Percentiles rank a stretch among this genome's conserved stretches.
These are phyloP conservation scores for Nesogale talazaci DNA, from an alignment of 2,113 vertebrate species.

Conservation along the genomic window DNA sequence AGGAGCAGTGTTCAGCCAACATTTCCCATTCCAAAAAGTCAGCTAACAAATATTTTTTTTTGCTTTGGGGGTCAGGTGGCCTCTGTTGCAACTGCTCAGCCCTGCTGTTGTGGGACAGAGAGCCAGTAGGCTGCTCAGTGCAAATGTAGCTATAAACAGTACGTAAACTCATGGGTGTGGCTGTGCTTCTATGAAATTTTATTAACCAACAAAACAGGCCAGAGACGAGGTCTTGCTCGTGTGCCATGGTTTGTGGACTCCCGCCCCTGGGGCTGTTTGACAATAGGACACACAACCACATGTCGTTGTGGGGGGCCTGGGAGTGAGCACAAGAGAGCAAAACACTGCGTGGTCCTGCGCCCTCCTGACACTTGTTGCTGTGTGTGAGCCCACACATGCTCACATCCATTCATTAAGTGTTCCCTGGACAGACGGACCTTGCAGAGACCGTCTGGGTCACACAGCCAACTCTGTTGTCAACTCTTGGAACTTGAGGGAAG, in stretches of 20 bases:
- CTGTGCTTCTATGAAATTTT: slow-evolving; percentile 30
- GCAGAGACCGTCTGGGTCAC: neutral
- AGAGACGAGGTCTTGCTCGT: neutral
- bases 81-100: neutral
- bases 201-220: neutral
- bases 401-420: neutral
- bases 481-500: neutral
- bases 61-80: neutral
- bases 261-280: neutral
- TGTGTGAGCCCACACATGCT: neutral
- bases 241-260: neutral
- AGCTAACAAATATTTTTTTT: slow-evolving; percentile 19
- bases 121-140: neutral
- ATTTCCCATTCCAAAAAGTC: neutral
- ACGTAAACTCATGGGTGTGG: neutral
- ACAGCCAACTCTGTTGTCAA: neutral
- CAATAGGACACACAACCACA: neutral
- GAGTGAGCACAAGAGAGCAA: no score
- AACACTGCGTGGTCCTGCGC: no score
- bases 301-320: no score
- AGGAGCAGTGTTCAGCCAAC: neutral
- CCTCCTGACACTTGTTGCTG: no score
- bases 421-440: neutral
- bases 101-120: neutral
- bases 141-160: neutral